Percentiles rank a stretch among this genome's conserved stretches.
These are phyloP conservation scores for Epirrita christyi DNA, from an alignment of 2,888 invertebrate genomes.

Conservation along the genomic window DNA sequence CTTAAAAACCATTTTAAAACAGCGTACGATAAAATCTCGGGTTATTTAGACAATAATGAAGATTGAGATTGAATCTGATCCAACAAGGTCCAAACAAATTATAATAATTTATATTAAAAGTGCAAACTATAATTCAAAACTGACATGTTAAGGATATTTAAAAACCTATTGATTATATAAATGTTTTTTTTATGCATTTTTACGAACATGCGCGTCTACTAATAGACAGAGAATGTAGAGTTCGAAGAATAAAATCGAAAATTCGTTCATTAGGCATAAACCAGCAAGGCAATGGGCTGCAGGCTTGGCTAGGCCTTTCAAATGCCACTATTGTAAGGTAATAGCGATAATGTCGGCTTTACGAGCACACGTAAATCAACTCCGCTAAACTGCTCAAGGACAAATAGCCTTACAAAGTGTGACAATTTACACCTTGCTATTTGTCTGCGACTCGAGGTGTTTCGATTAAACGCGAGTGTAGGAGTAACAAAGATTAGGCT, in stretches of 20 bases:
- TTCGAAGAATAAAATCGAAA: neutral
- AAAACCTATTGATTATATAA: too few relatives aligned
- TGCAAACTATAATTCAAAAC: too few relatives aligned
- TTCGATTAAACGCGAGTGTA: slow-evolving; percentile 23
- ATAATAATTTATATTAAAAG: too few relatives aligned
- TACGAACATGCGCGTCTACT: neutral
- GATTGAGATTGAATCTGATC: too few relatives aligned
- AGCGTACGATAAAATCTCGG: too few relatives aligned
- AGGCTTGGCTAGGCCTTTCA: slow-evolving; percentile 20
- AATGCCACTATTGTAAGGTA: slow-evolving; percentile 28
- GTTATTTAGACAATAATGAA: too few relatives aligned
- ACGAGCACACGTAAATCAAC: slow-evolving; percentile 30
- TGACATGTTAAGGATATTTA: too few relatives aligned
- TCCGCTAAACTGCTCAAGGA: slow-evolving; percentile 32
- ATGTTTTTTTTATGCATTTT: too few relatives aligned
- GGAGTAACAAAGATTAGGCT: slow-evolving; percentile 22
- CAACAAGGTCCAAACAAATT: too few relatives aligned
- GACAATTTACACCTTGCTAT: slow-evolving; percentile 32
- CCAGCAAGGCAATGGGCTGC: slow-evolving; percentile 5
- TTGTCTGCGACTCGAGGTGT: slow-evolving; percentile 17
- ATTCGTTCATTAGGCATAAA: neutral
- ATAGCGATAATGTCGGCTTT: slow-evolving; percentile 23
- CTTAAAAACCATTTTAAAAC: too few relatives aligned
- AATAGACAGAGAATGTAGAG: neutral
- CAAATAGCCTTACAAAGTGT: slow-evolving; percentile 31